phyloP scores from a whole-genome alignment of 2,113 vertebrate genomes.

The Ictalurus furcatus region DNA sequence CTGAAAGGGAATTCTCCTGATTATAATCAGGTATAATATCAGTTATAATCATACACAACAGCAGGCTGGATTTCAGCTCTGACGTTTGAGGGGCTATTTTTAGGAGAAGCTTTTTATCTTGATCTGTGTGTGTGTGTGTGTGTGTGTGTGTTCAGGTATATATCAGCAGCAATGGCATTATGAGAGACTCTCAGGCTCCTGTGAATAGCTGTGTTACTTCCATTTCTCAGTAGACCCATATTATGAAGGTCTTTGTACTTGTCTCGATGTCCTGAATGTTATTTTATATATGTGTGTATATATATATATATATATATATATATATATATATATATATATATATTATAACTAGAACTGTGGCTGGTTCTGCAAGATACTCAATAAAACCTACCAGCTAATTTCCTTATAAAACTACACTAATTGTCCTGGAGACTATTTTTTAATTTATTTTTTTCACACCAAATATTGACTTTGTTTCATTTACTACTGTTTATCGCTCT shows the following conservation, averaged over 20 bases:
- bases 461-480: no score
- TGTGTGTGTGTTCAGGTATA: conserved; percentile 28
- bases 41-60: conserved; percentile 16
- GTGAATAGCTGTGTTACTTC: background rate
- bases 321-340: no score
- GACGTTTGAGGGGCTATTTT: conserved; percentile 44
- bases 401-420: no score
- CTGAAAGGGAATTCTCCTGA: conserved; percentile 37
- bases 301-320: no score
- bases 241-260: background rate
- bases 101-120: conserved; percentile 32
- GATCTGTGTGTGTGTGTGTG: conserved; percentile 22
- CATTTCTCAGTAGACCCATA: background rate
- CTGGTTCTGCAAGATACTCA: no score
- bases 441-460: no score
- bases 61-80: conserved; percentile 28
- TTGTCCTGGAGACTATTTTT: no score
- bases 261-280: background rate
- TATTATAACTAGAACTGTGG: no score
- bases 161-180: background rate
- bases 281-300: background rate
- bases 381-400: no score
- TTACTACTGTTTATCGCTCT: no score
- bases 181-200: background rate
- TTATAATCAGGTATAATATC: conserved; percentile 39